These are phyloP conservation scores for Coregonus clupeaformis DNA, from an alignment of 2,113 vertebrate species.

Conservation along the genomic window DNA sequence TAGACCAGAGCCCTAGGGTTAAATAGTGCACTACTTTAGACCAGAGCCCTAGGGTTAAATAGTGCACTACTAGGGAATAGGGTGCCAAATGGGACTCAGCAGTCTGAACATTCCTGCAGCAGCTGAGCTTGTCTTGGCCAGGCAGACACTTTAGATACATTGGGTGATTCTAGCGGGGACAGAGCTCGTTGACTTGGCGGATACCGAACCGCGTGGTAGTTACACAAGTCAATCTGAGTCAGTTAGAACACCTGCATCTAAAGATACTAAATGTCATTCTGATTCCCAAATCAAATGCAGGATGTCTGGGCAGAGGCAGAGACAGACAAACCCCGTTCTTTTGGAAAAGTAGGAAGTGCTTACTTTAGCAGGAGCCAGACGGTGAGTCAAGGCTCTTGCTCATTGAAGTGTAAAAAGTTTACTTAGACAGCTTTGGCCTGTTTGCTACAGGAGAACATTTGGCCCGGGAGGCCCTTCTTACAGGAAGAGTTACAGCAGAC, in stretches of 20 bases:
- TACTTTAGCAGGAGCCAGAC: slow-evolving; percentile 37
- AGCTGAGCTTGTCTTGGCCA: slow-evolving; percentile 15
- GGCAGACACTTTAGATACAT: not conserved
- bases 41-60: not conserved
- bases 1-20: not conserved
- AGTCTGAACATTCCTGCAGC: not conserved
- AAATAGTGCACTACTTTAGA: no score
- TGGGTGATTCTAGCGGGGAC: not conserved
- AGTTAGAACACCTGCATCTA: no score
- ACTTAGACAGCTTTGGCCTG: slow-evolving; percentile 44
- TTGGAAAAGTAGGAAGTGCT: slow-evolving; percentile 52
- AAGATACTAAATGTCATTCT: slow-evolving; percentile 38
- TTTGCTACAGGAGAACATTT: slow-evolving; percentile 32
- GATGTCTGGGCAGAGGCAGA: slow-evolving; percentile 34
- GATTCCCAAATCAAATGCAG: slow-evolving; percentile 20
- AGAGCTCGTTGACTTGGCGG: slow-evolving; percentile 31
- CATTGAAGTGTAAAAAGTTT: slow-evolving; percentile 67
- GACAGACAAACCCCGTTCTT: not conserved
- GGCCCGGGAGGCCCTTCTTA: slow-evolving; percentile 39
- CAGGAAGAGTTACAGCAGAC: not conserved
- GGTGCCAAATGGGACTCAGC: no score
- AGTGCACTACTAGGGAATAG: no score
- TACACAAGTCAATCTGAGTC: slow-evolving; percentile 15
- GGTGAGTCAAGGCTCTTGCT: slow-evolving; percentile 46
- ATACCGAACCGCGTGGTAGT: slow-evolving; percentile 14